A percentile compares a stretch with the other conserved stretches of the same genome.
phyloP scores from a whole-genome alignment of 2,888 invertebrate genomes.

The Xestobium rufovillosum region DNA sequence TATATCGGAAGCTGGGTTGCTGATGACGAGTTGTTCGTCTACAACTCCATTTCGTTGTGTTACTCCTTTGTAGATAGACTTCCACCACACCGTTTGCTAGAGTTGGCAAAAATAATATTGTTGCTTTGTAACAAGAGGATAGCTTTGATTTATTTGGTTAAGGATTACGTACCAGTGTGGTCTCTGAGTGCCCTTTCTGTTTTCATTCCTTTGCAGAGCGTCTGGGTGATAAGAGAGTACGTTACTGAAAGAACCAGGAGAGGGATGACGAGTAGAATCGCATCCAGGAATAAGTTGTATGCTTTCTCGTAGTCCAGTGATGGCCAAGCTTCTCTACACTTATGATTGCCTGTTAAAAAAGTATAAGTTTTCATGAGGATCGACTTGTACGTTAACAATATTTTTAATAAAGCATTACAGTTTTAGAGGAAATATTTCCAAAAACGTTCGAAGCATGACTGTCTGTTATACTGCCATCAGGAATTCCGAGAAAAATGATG shows the following conservation, averaged over 20 bases:
- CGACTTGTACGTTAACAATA: no score
- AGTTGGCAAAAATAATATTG: no score
- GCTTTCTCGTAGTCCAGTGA: slow-evolving; percentile 47
- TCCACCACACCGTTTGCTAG: slow-evolving; percentile 42
- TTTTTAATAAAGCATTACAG: no score
- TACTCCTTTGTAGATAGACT: slow-evolving; percentile 42
- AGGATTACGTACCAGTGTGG: slow-evolving; percentile 26
- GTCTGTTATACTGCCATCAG: no score
- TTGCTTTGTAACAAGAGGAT: no score
- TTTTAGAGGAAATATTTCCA: no score
- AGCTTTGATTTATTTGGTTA: no score
- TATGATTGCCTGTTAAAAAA: slow-evolving; percentile 47
- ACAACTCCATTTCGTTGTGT: slow-evolving; percentile 37
- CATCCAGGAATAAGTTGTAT: slow-evolving; percentile 57
- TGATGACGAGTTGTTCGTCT: slow-evolving; percentile 31
- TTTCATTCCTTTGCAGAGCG: slow-evolving; percentile 44
- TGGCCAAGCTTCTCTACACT: slow-evolving; percentile 57
- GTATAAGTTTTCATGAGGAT: no score
- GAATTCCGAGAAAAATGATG: no score
- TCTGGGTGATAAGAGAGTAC: slow-evolving; percentile 52
- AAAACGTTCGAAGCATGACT: no score
- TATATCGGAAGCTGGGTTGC: slow-evolving; percentile 34
- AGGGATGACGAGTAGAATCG: slow-evolving; percentile 58
- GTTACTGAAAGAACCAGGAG: slow-evolving; percentile 56
- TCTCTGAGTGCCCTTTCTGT: slow-evolving; percentile 34